These are phyloP conservation scores for Euglossa dilemma DNA, from an alignment of 1,140 invertebrate genomes.

Conservation along the genomic window DNA sequence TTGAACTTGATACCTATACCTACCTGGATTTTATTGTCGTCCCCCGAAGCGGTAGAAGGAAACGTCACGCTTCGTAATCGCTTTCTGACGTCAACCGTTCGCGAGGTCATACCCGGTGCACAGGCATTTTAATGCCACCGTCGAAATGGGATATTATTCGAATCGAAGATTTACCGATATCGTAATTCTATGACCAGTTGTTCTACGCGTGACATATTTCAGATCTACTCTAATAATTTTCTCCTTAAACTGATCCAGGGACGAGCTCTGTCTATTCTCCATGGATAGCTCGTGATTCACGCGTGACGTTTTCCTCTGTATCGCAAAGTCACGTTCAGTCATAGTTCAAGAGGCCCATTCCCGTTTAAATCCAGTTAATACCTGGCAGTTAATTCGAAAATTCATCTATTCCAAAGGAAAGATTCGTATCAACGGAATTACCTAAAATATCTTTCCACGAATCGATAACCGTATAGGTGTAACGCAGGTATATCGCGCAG, in stretches of 20 bases:
- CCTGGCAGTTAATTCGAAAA: too few relatives aligned
- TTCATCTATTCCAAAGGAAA: too few relatives aligned
- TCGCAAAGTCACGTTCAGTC: too few relatives aligned
- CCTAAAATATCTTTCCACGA: too few relatives aligned
- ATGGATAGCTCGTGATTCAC: too few relatives aligned
- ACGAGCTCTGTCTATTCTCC: too few relatives aligned
- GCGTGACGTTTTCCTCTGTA: too few relatives aligned
- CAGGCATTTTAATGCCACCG: slow-evolving; percentile 4
- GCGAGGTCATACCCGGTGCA: not conserved
- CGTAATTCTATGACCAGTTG: not conserved
- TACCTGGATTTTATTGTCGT: slow-evolving; percentile 40
- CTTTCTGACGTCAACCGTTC: slow-evolving; percentile 29
- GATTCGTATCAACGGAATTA: too few relatives aligned
- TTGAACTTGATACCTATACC: slow-evolving; percentile 41
- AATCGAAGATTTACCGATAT: not conserved
- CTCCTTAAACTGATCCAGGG: not conserved
- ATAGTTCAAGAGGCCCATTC: too few relatives aligned
- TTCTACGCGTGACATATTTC: not conserved
- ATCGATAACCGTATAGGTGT: too few relatives aligned
- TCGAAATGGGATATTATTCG: not conserved
- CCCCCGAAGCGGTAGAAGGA: not conserved
- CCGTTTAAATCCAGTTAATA: too few relatives aligned
- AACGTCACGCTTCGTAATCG: slow-evolving; percentile 36
- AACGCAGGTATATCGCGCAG: too few relatives aligned
- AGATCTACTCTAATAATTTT: not conserved